These are phyloP conservation scores for Andrena hattorfiana DNA, from an alignment of 2,888 invertebrate species.

Conservation along the genomic window DNA sequence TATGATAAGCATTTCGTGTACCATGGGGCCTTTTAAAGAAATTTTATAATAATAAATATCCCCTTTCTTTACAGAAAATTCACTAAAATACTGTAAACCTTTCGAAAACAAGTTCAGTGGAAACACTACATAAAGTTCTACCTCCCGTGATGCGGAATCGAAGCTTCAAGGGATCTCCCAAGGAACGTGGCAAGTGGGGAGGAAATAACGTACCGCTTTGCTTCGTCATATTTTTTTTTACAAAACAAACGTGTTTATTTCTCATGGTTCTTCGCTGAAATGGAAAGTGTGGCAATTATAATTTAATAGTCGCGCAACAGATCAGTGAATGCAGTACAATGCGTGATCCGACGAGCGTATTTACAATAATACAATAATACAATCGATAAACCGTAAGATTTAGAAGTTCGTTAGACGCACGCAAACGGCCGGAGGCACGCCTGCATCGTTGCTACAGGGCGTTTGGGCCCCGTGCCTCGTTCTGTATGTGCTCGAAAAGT, in stretches of 20 bases:
- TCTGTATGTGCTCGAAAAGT: conserved; percentile 65
- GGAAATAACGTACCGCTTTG: not conserved
- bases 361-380: conserved; percentile 74
- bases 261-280: conserved; percentile 75
- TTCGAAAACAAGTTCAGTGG: no score
- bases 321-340: conserved; percentile 71
- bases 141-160: no score
- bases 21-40: no score
- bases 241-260: conserved; percentile 78
- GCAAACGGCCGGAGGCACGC: conserved; percentile 5
- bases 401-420: conserved; percentile 55
- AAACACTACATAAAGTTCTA: no score
- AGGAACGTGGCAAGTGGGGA: no score
- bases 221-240: conserved; percentile 57
- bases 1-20: no score
- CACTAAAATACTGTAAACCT: no score
- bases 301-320: conserved; percentile 76
- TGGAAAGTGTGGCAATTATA: conserved; percentile 75
- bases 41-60: no score
- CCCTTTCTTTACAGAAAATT: no score
- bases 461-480: conserved; percentile 40
- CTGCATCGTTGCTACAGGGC: not conserved
- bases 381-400: conserved; percentile 65
- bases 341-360: conserved; percentile 76
- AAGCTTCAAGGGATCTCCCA: not conserved